A percentile compares a stretch with the other conserved stretches of the same genome.
Evolutionary conservation across 2,888 invertebrate species (phyloP).

Genomic region (Crioceris asparagi): DNA sequence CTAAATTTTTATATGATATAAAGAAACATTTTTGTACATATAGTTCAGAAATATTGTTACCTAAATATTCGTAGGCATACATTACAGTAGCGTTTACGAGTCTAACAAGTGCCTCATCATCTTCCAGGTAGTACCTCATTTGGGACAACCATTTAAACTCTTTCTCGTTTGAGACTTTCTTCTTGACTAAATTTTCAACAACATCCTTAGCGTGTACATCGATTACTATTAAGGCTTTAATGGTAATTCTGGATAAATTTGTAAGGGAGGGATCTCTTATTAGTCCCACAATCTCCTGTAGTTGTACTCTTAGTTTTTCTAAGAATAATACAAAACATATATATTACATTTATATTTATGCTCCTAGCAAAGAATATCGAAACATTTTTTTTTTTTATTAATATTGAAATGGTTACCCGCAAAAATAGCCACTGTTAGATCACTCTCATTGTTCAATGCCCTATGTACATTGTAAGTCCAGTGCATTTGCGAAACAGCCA

Average conservation of each 20-base stretch:
- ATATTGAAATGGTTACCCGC: slow-evolving; percentile 32
- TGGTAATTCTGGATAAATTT: slow-evolving; percentile 61
- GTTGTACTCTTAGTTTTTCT: slow-evolving; percentile 41
- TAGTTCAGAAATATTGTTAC: slow-evolving; percentile 12
- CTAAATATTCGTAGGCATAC: slow-evolving; percentile 78
- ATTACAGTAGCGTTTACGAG: slow-evolving; percentile 70
- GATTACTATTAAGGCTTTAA: slow-evolving; percentile 73
- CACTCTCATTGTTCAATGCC: slow-evolving; percentile 48
- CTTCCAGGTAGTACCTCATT: slow-evolving; percentile 61
- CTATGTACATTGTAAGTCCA: slow-evolving; percentile 74
- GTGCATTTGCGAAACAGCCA: slow-evolving; percentile 69
- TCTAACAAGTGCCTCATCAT: slow-evolving; percentile 55
- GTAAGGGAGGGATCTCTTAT: slow-evolving; percentile 60
- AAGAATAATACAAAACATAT: slow-evolving; percentile 26
- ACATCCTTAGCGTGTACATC: slow-evolving; percentile 82
- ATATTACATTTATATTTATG: neutral
- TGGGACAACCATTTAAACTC: slow-evolving; percentile 83
- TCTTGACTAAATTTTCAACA: slow-evolving; percentile 52
- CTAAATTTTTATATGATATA: too few species aligned
- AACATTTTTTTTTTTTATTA: neutral
- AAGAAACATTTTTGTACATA: too few species aligned
- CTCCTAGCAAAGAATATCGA: slow-evolving; percentile 4
- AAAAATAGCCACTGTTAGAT: slow-evolving; percentile 41
- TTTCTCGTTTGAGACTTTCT: slow-evolving; percentile 54
- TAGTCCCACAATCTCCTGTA: slow-evolving; percentile 63